Evolutionary conservation across 2,113 vertebrate genomes (phyloP), one percentile per base, ranked within the genome.

Genomic region (Zootoca vivipara): DNA sequence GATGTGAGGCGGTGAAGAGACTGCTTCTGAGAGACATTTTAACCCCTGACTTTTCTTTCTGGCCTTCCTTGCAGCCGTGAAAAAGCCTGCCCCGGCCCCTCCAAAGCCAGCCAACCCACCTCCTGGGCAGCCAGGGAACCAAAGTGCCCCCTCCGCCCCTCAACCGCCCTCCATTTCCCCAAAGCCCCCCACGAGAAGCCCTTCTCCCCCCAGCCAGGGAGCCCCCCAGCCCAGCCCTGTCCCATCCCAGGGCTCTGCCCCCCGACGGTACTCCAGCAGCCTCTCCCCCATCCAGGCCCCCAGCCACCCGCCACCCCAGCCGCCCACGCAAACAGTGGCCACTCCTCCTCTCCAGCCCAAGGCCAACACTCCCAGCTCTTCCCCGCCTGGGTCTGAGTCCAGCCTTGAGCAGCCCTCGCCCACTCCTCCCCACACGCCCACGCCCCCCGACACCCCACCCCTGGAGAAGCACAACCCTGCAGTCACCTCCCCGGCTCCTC

Each of bases 71-170:
- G 5, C 95, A 99, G 99, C 96, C 83, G 94, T 98, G 89, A 99
- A 99, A 88, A 99, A 99, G 91, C 99, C 98, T 1, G 99, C 99
- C 0, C 99, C 99, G 0, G 97, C 99, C 4, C 99, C 99, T 64
- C 99, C 99, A 1, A 99, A 99, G 88, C 99, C 98, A 9, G 95
- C 96, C 78, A 98, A 98, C 95, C 98, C 97, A 1, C 98, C 98
- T 0, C 98, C 98, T 0, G 96, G 97, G 67, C 98, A 99, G 91
- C 97, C 97, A 0, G 96, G 94, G 70, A 96, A 91, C 91, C 97
- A 97, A 42, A 92, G 93, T 6, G 78, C 96, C 90, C 62, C 96
- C 20, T 93, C 95, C 30, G 90, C 97, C 73, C 89, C 96, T 10
- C 96, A 97, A n/a, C 95, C 96, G 7, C 96, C 97, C 33, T 97